These are phyloP conservation scores for Mesorhabditis sp. DNA, from an alignment of 2,888 invertebrate genomes.

Conservation along the genomic window DNA sequence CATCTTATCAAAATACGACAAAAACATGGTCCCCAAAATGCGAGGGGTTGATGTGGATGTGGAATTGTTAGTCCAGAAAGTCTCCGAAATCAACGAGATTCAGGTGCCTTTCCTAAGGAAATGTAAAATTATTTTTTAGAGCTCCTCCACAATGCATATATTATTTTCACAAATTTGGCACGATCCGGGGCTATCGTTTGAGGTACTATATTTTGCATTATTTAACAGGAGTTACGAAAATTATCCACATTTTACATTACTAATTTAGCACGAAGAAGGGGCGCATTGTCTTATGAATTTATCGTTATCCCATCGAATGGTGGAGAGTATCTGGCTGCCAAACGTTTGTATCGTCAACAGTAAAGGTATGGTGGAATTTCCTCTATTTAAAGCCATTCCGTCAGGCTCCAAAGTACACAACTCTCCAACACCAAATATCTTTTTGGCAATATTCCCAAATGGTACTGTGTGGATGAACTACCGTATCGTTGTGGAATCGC, in stretches of 20 bases:
- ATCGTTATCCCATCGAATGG: slow-evolving; percentile 50
- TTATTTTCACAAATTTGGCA: slow-evolving; percentile 58
- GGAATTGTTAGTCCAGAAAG: slow-evolving; percentile 48
- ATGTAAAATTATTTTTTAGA: slow-evolving; percentile 22
- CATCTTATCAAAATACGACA: slow-evolving; percentile 50
- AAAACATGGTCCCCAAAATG: slow-evolving; percentile 54
- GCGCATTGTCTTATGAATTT: slow-evolving; percentile 56
- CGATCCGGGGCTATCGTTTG: slow-evolving; percentile 55
- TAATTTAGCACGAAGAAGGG: slow-evolving; percentile 53
- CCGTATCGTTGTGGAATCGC: slow-evolving; percentile 51
- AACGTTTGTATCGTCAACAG: slow-evolving; percentile 53
- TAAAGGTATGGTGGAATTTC: slow-evolving; percentile 16
- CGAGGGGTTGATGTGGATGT: slow-evolving; percentile 57
- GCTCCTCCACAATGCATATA: slow-evolving; percentile 55
- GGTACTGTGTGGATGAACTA: slow-evolving; percentile 56
- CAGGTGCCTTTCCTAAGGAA: slow-evolving; percentile 9
- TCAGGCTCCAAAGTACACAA: slow-evolving; percentile 44
- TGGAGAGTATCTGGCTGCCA: slow-evolving; percentile 56
- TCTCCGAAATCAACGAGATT: slow-evolving; percentile 41
- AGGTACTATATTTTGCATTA: slow-evolving; percentile 23
- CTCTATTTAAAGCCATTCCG: too few relatives aligned
- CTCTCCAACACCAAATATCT: slow-evolving; percentile 57
- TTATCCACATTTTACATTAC: too few relatives aligned
- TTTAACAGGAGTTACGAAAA: too few relatives aligned
- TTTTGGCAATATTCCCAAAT: slow-evolving; percentile 56